phyloP scores from a whole-genome alignment of 2,797 vertebrate species.

The Trachurus trachurus region DNA sequence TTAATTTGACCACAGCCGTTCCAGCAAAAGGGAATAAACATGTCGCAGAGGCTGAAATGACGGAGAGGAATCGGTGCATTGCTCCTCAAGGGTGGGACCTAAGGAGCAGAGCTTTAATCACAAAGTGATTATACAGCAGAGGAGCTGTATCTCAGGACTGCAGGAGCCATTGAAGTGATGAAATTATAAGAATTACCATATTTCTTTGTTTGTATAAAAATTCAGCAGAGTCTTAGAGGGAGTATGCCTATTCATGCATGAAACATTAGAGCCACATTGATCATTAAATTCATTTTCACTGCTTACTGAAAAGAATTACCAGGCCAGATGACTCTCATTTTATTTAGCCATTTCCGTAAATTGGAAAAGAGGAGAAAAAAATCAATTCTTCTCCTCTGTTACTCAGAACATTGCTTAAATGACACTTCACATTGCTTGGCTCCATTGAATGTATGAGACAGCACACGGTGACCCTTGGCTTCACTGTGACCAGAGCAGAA shows the following conservation, averaged over 20 bases:
- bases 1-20: conserved; percentile 22
- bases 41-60: conserved; percentile 27
- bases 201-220: conserved; percentile 75
- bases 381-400: conserved; percentile 51
- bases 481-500: conserved; percentile 68
- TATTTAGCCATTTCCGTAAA: conserved; percentile 67
- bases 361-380: conserved; percentile 59
- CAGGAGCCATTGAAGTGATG: conserved; percentile 68
- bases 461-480: conserved; percentile 56
- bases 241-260: conserved; percentile 64
- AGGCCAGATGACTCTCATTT: conserved; percentile 67
- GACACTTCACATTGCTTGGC: conserved; percentile 48
- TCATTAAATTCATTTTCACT: conserved; percentile 69
- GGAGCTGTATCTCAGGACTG: conserved; percentile 65
- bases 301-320: conserved; percentile 68
- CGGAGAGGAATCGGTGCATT: conserved; percentile 29
- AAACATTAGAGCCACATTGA: conserved; percentile 71
- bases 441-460: conserved; percentile 51
- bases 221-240: conserved; percentile 50
- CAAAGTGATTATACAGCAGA: conserved; percentile 58
- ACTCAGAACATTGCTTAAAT: conserved; percentile 57
- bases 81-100: conserved; percentile 53
- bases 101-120: conserved; percentile 59
- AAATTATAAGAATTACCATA: conserved; percentile 75
- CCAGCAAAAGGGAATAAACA: conserved; percentile 22